Evolutionary conservation across 1,140 invertebrate genomes (phyloP).

Genomic region (Neodiprion virginianus): DNA sequence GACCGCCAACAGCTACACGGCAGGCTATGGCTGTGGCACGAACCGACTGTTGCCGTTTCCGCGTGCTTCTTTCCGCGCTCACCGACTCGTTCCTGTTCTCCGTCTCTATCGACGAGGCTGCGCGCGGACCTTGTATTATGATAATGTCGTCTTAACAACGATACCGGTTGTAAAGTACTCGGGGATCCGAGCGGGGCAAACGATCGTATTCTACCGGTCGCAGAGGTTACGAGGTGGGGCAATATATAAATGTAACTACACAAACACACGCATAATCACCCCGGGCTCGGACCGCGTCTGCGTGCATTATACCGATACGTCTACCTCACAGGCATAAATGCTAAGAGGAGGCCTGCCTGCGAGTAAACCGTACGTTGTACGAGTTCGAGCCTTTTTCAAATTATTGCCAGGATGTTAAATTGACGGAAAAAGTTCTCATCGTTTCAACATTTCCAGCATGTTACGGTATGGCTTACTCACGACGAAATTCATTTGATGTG

Average conservation of each 20-base stretch:
- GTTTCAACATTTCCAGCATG: too few species aligned
- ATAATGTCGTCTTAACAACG: conserved; percentile 1
- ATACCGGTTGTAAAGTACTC: conserved; percentile 2
- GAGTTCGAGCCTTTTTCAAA: background rate
- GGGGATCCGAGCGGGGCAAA: background rate
- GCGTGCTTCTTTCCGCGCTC: conserved; percentile 58
- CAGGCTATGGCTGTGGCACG: conserved; percentile 52
- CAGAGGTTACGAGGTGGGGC: background rate
- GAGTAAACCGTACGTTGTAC: background rate
- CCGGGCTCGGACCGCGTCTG: background rate
- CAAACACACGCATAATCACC: background rate
- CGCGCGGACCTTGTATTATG: conserved; percentile 15
- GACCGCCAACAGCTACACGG: background rate
- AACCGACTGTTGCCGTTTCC: conserved; percentile 58
- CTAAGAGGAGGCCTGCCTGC: background rate
- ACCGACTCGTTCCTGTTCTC: conserved; percentile 43
- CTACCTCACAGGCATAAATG: background rate
- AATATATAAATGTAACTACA: background rate
- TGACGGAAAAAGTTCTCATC: too few species aligned
- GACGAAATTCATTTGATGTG: too few species aligned
- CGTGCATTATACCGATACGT: background rate
- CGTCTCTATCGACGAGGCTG: conserved; percentile 35
- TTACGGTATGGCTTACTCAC: too few species aligned
- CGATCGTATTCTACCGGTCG: background rate
- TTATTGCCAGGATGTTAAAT: background rate